Evolutionary conservation across 2,113 vertebrate genomes (phyloP).

Genomic region (Anseranas semipalmata): DNA sequence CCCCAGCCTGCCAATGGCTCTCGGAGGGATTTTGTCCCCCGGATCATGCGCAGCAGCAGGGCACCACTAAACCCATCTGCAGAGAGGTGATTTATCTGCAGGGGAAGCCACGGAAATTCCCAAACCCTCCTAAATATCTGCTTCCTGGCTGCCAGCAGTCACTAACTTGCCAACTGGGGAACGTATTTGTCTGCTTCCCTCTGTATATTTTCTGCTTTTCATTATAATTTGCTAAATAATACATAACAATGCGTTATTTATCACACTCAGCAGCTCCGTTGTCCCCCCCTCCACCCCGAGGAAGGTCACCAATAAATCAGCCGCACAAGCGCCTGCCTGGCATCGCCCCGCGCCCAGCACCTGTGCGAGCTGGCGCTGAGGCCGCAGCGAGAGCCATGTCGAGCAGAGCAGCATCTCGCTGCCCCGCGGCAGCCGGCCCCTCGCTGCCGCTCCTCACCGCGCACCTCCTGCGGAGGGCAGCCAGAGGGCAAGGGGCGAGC

Average conservation of each 20-base stretch:
- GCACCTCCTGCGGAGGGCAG: background rate
- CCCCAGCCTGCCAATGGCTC: background rate
- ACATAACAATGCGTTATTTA: constrained; percentile 34
- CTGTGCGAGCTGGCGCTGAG: background rate
- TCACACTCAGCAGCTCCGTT: background rate
- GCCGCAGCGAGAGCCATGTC: too few species aligned
- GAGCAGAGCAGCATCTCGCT: background rate
- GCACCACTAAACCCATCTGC: background rate
- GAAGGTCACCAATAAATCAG: constrained; percentile 15
- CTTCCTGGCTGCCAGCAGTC: constrained; percentile 17
- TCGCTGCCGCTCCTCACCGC: background rate
- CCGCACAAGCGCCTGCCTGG: background rate
- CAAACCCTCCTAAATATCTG: background rate
- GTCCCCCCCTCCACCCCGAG: background rate
- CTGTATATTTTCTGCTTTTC: constrained; percentile 46
- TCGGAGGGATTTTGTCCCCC: background rate
- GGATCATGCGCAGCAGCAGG: background rate
- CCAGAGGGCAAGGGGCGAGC: background rate
- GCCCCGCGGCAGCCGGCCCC: accelerated
- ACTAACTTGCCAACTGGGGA: constrained; percentile 8
- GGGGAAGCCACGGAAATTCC: constrained; percentile 44
- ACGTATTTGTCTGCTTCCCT: constrained; percentile 5
- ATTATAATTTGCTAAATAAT: constrained; percentile 55
- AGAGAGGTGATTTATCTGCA: background rate
- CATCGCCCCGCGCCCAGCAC: accelerated